Conservation (phyloP, 2,113 vertebrate genomes). For the Platycercus adscitus region DNA sequence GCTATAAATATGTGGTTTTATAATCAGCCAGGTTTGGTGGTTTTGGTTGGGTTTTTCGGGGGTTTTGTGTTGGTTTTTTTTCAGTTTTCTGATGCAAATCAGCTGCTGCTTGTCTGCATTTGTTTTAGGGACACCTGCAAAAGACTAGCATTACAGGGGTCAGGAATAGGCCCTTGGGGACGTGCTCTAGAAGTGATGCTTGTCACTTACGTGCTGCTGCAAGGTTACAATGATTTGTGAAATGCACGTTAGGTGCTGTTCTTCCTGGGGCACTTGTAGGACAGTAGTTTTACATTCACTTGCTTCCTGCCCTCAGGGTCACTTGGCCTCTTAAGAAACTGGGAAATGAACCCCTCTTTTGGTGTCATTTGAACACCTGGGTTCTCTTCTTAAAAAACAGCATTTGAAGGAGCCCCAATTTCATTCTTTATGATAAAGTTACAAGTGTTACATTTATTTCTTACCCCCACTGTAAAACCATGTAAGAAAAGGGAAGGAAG, state of each 20-base stretch:
- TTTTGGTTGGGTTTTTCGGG: not conserved
- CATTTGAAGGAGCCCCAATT: not conserved
- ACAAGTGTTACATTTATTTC: not conserved
- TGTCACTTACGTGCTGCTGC: not conserved
- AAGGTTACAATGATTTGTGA: not conserved
- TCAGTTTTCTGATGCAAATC: constrained; percentile 9
- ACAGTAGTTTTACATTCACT: constrained; percentile 32
- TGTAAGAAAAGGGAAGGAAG: not conserved
- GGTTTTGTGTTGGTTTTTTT: not conserved
- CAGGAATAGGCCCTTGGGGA: not conserved
- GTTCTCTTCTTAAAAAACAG: not conserved
- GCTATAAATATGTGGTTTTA: not conserved
- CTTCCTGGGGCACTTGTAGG: constrained; percentile 25
- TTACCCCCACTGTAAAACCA: not conserved
- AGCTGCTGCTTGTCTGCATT: not conserved
- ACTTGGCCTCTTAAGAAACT: not conserved
- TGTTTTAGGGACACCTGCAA: constrained; percentile 28
- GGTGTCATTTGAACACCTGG: not conserved
- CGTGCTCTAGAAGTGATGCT: not conserved
- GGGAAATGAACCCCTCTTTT: constrained; percentile 4
- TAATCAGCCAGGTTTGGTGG: not conserved
- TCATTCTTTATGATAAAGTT: not conserved
- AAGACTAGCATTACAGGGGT: not conserved
- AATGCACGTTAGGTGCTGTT: not conserved
- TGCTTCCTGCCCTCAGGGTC: constrained; percentile 37